Base-by-base conservation (phyloP, 2,888 invertebrate species). In the Furcula furcula region DNA sequence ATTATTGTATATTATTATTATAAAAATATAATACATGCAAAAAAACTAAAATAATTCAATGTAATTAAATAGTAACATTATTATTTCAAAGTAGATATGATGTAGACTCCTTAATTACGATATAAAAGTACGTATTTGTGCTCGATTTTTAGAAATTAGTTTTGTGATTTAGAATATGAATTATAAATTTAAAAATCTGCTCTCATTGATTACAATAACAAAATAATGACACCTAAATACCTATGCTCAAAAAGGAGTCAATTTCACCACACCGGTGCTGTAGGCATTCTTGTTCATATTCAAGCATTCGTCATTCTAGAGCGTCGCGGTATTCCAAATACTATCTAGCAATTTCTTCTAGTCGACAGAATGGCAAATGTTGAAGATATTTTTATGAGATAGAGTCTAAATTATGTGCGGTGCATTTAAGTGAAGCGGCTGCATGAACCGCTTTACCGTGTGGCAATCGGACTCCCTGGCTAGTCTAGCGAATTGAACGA, bases 351-450 rank as follows among this genome's bases (percentile, higher is more conserved):
- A 76, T 76, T 77, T 65, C 65, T 65, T 80, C 79, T 81, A 82
- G 79, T 76, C 70, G 75, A 80, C 80, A 79, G 83, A 82, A 82
- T 83, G 81, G 83, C 81, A 83, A 83, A 83, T 73, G 65, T 82
- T 83, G 82, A 83, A 82, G 71, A 68, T 56, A 55, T 48, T 53
- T 48, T 55, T 63, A 55, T 57, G 64, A 51, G 55, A 55, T 65
- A 58, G 54, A 57, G 59, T 67, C 60, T 58, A 65, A 64, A 61
- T 56, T 64, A 62, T 47, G 54, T 65, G 73, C 56, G 51, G 58
- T 74, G 76, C 80, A 78, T 9, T 71, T 68, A 38, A 36, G 60
- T 70, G 63, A 38, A 63, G 62, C 58, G 74, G 74, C 55, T 72
- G 74, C 72, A 69, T 32, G 36, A 7, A 51, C 55, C 55, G 39